Evolutionary conservation across 1,140 invertebrate species (phyloP).

Genomic region (Cydia splendana): DNA sequence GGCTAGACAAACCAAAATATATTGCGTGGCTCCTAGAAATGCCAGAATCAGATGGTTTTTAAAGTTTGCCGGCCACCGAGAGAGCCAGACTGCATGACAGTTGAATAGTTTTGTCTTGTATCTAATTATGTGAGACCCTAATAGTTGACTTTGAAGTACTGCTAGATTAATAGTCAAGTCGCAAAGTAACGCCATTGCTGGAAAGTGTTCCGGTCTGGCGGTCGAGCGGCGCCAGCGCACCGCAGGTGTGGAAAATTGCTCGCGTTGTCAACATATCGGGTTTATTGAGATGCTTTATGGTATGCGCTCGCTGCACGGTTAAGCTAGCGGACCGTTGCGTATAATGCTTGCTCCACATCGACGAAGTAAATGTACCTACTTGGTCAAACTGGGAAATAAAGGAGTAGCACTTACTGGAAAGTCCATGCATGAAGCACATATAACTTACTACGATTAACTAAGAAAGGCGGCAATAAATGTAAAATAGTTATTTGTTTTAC

Average conservation of each 20-base stretch:
- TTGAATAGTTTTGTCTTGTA: not conserved
- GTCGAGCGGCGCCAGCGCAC: slow-evolving; percentile 44
- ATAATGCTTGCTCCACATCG: slow-evolving; percentile 15
- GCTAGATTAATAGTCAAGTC: slow-evolving; percentile 18
- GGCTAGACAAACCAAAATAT: too few relatives aligned
- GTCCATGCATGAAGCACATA: too few relatives aligned
- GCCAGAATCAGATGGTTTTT: too few relatives aligned
- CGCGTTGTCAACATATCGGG: slow-evolving; percentile 26
- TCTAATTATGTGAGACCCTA: not conserved
- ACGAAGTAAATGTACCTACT: not conserved
- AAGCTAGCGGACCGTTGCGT: not conserved
- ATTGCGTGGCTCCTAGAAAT: too few relatives aligned
- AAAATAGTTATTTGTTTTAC: too few relatives aligned
- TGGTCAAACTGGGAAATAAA: not conserved
- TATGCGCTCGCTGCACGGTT: not conserved
- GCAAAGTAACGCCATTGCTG: slow-evolving; percentile 50
- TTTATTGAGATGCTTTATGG: slow-evolving; percentile 29
- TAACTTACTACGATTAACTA: too few relatives aligned
- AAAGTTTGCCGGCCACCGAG: too few relatives aligned
- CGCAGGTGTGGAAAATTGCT: slow-evolving; percentile 54
- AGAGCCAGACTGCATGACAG: not conserved
- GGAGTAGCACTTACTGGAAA: too few relatives aligned
- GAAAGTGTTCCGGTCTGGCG: slow-evolving; percentile 66
- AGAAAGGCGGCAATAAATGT: too few relatives aligned
- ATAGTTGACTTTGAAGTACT: not conserved